Evolutionary conservation across 2,797 vertebrate genomes (phyloP).

Genomic region (Pantherophis alleghaniensis): DNA sequence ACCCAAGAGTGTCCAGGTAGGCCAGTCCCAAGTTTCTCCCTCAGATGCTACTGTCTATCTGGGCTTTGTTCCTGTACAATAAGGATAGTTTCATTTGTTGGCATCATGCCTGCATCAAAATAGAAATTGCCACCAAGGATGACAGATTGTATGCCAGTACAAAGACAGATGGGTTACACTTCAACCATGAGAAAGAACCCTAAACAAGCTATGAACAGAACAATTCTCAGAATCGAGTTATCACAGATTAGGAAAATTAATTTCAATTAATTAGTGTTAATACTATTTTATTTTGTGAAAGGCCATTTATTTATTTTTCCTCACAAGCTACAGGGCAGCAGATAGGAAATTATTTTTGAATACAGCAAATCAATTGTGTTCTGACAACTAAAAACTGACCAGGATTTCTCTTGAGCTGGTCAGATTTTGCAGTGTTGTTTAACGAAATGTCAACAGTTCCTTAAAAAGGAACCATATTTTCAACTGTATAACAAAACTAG

Average conservation of each 20-base stretch:
- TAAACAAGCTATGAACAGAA: background rate
- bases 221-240: background rate
- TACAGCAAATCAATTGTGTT: background rate
- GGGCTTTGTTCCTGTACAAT: background rate
- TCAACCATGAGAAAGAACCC: background rate
- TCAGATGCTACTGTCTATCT: background rate
- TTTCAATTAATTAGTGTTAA: conserved; percentile 17
- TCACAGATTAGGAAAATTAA: conserved; percentile 1
- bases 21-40: background rate
- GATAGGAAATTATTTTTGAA: background rate
- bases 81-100: background rate
- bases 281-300: background rate
- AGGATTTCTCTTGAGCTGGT: background rate
- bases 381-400: background rate
- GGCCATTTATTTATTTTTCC: background rate
- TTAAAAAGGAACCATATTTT: background rate
- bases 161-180: background rate
- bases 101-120: background rate
- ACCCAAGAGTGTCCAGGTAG: background rate
- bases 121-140: background rate
- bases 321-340: background rate
- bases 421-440: background rate
- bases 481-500: background rate
- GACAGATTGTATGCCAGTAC: background rate
- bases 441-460: background rate